phyloP scores from a whole-genome alignment of 2,113 vertebrate species.

The Poicephalus gulielmi region DNA sequence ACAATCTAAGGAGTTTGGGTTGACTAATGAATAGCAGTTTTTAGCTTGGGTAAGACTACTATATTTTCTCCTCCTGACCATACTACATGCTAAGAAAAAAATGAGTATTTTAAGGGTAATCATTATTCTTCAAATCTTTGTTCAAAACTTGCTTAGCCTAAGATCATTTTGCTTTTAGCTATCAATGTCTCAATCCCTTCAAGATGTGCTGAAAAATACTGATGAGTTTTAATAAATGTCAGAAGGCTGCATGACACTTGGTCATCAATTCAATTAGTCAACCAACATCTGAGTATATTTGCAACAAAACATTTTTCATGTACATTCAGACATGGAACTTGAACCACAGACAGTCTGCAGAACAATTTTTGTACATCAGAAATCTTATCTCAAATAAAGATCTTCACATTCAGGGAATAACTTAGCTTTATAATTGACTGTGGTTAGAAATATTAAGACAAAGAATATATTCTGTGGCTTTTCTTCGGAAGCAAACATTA shows the following conservation, averaged over 20 bases:
- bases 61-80: not conserved
- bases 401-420: not conserved
- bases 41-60: slow-evolving; percentile 9
- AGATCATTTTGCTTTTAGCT: not conserved
- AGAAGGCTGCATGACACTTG: not conserved
- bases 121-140: not conserved
- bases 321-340: not conserved
- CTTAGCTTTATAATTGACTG: not conserved
- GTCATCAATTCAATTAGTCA: not conserved
- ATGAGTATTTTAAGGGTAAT: not conserved
- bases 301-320: not conserved
- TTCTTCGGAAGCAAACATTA: not conserved
- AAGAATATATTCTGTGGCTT: not conserved
- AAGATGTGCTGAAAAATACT: not conserved
- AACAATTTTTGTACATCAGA: not conserved
- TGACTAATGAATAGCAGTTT: slow-evolving; percentile 60
- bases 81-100: not conserved
- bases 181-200: not conserved
- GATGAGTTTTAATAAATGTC: not conserved
- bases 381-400: not conserved
- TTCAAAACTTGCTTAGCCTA: not conserved
- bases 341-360: not conserved
- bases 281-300: not conserved
- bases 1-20: slow-evolving; percentile 32
- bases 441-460: not conserved